A percentile compares a stretch with the other conserved stretches of the same genome.
Conservation (phyloP, 2,888 invertebrate genomes). For the Acrobasis suavella region DNA sequence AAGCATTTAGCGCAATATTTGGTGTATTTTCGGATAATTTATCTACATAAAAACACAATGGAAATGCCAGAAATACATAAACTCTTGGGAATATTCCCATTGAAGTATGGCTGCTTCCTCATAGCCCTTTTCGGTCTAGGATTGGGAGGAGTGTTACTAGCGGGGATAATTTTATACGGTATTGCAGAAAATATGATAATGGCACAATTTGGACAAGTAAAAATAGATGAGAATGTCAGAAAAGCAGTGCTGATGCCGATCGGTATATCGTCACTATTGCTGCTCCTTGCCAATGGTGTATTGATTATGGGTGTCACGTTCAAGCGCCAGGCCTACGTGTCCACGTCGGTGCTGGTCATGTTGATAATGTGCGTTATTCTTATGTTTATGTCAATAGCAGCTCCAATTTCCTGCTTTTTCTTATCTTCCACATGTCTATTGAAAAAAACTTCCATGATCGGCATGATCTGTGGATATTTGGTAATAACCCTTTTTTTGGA, state of each 20-base stretch:
- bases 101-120: constrained; percentile 43
- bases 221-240: constrained; percentile 38
- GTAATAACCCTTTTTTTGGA: constrained; percentile 41
- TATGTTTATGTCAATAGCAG: constrained; percentile 31
- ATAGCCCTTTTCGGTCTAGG: constrained; percentile 48
- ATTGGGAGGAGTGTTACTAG: constrained; percentile 41
- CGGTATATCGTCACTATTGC: constrained; percentile 41
- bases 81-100: constrained; percentile 46
- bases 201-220: constrained; percentile 26
- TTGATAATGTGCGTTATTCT: constrained; percentile 39
- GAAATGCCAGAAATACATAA: constrained; percentile 43
- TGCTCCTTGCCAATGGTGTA: constrained; percentile 37
- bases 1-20: neutral
- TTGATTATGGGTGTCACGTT: constrained; percentile 41
- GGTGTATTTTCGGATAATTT: neutral
- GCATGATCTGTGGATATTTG: constrained; percentile 34
- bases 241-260: constrained; percentile 40
- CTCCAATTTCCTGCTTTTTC: constrained; percentile 49
- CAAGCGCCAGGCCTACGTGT: constrained; percentile 19
- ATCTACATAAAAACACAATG: constrained; percentile 31
- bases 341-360: constrained; percentile 33
- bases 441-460: constrained; percentile 36
- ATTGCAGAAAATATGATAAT: constrained; percentile 43
- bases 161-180: constrained; percentile 45
- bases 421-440: constrained; percentile 38